These are phyloP conservation scores for Triops longicaudatus DNA, from an alignment of 1,140 invertebrate species.

Conservation along the genomic window DNA sequence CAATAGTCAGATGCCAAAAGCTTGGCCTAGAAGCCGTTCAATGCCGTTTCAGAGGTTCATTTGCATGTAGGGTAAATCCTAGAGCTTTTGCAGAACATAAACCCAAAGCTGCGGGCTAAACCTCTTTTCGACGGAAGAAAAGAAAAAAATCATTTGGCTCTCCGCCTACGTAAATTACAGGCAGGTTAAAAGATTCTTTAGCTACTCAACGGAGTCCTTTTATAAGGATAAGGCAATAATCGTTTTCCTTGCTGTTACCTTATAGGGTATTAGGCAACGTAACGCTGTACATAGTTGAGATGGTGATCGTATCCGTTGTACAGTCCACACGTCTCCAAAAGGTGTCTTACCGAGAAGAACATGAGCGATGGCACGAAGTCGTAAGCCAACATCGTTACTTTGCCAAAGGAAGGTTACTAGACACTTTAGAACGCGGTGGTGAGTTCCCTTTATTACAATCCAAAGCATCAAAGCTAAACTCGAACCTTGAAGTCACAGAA, in stretches of 20 bases:
- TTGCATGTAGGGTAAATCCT: background rate
- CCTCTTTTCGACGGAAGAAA: background rate
- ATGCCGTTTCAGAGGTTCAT: background rate
- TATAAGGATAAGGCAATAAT: background rate
- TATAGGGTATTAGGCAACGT: background rate
- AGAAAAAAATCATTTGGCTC: background rate
- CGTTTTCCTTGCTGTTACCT: background rate
- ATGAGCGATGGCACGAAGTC: background rate
- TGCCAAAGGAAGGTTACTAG: background rate
- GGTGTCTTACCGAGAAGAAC: constrained; percentile 3
- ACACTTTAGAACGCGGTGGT: constrained; percentile 5
- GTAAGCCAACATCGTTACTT: background rate
- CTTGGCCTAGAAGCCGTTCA: background rate
- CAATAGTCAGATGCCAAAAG: background rate
- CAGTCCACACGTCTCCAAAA: background rate
- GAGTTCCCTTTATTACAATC: no score
- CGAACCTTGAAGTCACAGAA: no score
- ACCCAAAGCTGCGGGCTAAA: background rate
- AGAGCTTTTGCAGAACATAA: background rate
- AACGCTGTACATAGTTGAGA: background rate
- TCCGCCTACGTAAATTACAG: background rate
- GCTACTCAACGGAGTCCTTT: background rate
- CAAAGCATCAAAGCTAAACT: no score
- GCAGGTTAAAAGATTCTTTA: no score
- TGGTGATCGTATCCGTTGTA: background rate